Evolutionary conservation across 1,140 invertebrate genomes (phyloP).

Genomic region (Daktulosphaira vitifoliae): DNA sequence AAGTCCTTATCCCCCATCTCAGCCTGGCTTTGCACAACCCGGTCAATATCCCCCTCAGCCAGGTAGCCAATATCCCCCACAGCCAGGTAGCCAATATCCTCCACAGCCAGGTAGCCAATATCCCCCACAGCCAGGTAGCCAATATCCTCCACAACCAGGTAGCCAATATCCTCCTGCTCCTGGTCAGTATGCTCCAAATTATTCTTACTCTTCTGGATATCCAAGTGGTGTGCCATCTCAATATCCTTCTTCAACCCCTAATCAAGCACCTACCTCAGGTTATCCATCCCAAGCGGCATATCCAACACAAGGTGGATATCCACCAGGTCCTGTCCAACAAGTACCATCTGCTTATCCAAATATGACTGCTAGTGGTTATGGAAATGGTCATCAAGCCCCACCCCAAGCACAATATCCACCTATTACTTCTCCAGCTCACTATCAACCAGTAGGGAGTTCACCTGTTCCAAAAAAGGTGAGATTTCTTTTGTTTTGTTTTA

Average conservation of each 20-base stretch:
- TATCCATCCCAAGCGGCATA: conserved; percentile 33
- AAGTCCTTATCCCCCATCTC: conserved; percentile 31
- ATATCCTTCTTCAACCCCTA: conserved; percentile 33
- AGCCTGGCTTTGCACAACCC: conserved; percentile 35
- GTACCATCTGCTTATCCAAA: conserved; percentile 33
- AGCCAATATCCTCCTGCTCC: conserved; percentile 4
- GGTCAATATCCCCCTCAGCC: conserved; percentile 29
- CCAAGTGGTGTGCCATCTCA: background rate
- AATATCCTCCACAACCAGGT: conserved; percentile 39
- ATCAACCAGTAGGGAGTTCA: conserved; percentile 29
- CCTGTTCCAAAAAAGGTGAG: conserved; percentile 13
- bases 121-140: conserved; percentile 40
- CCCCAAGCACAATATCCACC: conserved; percentile 31
- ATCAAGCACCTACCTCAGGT: conserved; percentile 19
- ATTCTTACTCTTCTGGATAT: background rate
- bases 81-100: conserved; percentile 38
- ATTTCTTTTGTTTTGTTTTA: conserved; percentile 20
- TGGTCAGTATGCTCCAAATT: conserved; percentile 6
- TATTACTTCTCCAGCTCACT: conserved; percentile 24
- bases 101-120: conserved; percentile 20
- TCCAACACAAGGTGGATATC: conserved; percentile 30
- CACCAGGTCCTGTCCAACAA: background rate
- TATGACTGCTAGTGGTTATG: conserved; percentile 26
- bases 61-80: conserved; percentile 24
- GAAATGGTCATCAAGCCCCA: conserved; percentile 1